phyloP scores from a whole-genome alignment of 2,888 invertebrate species.

The Eristalis pertinax region DNA sequence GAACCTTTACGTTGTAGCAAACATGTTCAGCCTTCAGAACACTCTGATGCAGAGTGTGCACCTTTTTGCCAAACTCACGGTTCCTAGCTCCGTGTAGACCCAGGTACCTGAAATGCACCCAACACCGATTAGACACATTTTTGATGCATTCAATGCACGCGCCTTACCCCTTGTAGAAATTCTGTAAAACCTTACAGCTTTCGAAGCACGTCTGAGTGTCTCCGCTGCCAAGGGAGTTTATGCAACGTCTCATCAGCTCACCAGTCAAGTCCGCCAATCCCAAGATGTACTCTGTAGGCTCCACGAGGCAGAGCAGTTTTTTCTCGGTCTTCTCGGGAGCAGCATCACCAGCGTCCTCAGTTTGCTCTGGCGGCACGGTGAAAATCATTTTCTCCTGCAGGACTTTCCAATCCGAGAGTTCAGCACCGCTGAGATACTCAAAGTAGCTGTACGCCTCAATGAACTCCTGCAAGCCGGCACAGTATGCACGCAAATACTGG shows the following conservation, averaged over 20 bases:
- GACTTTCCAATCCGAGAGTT: conserved; percentile 84
- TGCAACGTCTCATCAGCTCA: conserved; percentile 94
- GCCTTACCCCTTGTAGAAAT: conserved; percentile 78
- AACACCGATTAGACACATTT: conserved; percentile 34
- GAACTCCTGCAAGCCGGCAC: conserved; percentile 88
- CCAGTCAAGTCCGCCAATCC: conserved; percentile 94
- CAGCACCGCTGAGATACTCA: conserved; percentile 85
- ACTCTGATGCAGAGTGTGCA: conserved; percentile 87
- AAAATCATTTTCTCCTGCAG: conserved; percentile 84
- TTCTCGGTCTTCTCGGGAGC: conserved; percentile 7
- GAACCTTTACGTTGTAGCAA: conserved; percentile 89
- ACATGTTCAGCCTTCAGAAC: conserved; percentile 92
- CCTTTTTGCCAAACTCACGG: conserved; percentile 87
- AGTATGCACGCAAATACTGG: conserved; percentile 86
- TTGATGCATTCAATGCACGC: conserved; percentile 74
- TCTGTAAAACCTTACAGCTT: conserved; percentile 87
- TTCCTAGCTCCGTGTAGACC: conserved; percentile 82
- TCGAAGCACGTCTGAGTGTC: conserved; percentile 88
- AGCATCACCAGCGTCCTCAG: background rate
- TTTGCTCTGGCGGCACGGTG: conserved; percentile 61
- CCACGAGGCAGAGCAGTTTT: conserved; percentile 75
- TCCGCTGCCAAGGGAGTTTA: conserved; percentile 90
- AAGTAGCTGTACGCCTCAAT: conserved; percentile 92
- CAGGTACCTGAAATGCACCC: conserved; percentile 78
- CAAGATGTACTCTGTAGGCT: conserved; percentile 85